Base-by-base conservation (phyloP, 2,797 vertebrate species). In the Gallinago nigripennis region DNA sequence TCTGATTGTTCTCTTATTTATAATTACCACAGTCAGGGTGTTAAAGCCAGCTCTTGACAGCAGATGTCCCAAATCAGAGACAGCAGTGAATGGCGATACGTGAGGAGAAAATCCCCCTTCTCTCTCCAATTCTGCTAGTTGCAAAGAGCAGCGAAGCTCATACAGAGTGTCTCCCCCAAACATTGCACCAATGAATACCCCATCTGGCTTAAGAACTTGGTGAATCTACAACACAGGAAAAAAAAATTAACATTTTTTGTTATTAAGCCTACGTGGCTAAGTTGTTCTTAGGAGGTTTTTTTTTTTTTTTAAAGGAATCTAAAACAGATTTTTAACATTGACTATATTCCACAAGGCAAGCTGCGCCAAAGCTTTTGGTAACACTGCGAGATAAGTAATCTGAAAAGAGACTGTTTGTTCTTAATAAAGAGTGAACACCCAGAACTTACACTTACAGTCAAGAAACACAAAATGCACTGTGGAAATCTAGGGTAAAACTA, bases 51-150 rank as follows among this genome's bases (percentile, higher is more conserved):
- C 99, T 96, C 97, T 98, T 4, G 98, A 98, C 76, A 99, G 97
- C 81, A 99, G 98, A 94, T 99, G 99, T 10, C 99, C 99, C 77
- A 99, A 76, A 89, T 99, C 99, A 5, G 94, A 98, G 78, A 99
- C 98, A 6, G 99, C 98, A 3, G 99, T 99, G 98, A 98, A 99
- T 4, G 99, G 99, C 2, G 99, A 99, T 20, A 99, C 64, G 2
- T 99, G 99, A 17, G 99, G 98, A 12, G 99, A 98, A 97, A 99
- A 99, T 0, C 99, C 99, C 2, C 99, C 99, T 97, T 99, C 99
- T 60, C 99, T 96, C 97, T 99, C 99, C 2, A 98, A 97, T 97
- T 99, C 99, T 0, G 99, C 99, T 51, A 99, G 98, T 96, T 99
- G 99, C 80, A 99, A 98, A 2, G 99, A 99, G 88, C 99, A 99